Evolutionary conservation across 2,113 vertebrate species (phyloP), one percentile per base, ranked within the genome.

Genomic region (Plotosus lineatus): DNA sequence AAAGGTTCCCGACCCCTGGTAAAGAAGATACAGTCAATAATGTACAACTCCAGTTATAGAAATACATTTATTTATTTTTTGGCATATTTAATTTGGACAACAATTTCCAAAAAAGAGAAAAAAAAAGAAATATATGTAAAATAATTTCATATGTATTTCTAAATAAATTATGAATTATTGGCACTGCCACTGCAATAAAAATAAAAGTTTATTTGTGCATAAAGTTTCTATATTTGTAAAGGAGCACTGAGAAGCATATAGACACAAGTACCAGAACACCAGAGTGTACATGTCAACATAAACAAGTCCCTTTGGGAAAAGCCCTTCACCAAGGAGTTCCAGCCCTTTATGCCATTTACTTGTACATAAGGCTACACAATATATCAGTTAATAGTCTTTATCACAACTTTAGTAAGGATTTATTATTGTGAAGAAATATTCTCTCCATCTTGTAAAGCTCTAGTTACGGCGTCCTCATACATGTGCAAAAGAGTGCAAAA

Each of bases 101-200:
- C 15, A 40, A 51, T 42, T 56, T 42, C 38, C 21, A 61, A 65
- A 80, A 28, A 81, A 12, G n/a, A 75, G 53, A 82, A 46, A 56
- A 58, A 56, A 28, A 76, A 46, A 61, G 36, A 63, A 11, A 73
- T 63, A 60, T 40, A 46, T 44, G 46, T 33, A 19, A 0, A 23
- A 17, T 9, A 63, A 71, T 55, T 12, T 6, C 65, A 40, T 72
- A 26, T 9, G 19, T 61, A 68, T 78, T 61, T 81, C 89, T 84
- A 85, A 81, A 89, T 88, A 85, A 82, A 75, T 83, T 82, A 61
- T 88, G 89, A 87, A 79, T 80, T 75, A 86, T 89, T 92, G 92
- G 91, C 92, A 94, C 91, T 89, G 89, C 48, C 72, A 58, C 71
- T 77, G 88, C n/a, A 48, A 48, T 82, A 71, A 84, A 65, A 66